Evolutionary conservation across 2,888 invertebrate species (phyloP).

Genomic region (Buathra laborator): DNA sequence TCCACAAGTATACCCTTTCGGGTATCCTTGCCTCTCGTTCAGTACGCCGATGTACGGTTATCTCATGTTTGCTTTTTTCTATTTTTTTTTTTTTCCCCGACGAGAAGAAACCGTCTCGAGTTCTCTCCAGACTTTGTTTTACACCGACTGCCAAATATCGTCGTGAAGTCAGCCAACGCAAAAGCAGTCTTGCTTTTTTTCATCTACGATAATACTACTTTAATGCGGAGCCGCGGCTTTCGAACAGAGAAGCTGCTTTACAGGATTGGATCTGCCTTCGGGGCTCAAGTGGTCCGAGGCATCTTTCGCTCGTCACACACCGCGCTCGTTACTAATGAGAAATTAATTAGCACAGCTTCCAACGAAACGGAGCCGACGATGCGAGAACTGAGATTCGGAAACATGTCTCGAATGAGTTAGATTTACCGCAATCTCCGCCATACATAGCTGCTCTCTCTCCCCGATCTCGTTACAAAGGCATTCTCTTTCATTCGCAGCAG

Average conservation of each 20-base stretch:
- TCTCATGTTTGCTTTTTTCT: too few relatives aligned
- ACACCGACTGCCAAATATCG: conserved; percentile 19
- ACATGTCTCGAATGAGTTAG: conserved; percentile 6
- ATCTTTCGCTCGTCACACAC: neutral
- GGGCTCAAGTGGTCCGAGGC: neutral
- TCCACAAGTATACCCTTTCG: neutral
- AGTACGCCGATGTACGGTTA: too few relatives aligned
- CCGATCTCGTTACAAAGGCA: neutral
- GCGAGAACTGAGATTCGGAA: conserved; percentile 5
- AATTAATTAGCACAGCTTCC: conserved; percentile 36
- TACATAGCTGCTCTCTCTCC: neutral
- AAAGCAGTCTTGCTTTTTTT: conserved; percentile 13
- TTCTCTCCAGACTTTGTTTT: conserved; percentile 6
- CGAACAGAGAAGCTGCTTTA: too few relatives aligned
- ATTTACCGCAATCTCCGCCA: neutral
- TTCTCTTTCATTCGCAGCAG: conserved; percentile 13
- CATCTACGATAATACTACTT: neutral
- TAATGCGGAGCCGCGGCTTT: too few relatives aligned
- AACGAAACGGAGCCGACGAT: neutral
- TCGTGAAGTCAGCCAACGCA: conserved; percentile 18
- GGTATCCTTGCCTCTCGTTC: neutral
- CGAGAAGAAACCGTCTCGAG: conserved; percentile 21
- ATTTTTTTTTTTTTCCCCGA: neutral
- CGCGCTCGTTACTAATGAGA: conserved; percentile 27
- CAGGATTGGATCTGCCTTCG: conserved; percentile 6